Evolutionary conservation across 2,113 vertebrate genomes (phyloP).

Genomic region (Lontra canadensis): DNA sequence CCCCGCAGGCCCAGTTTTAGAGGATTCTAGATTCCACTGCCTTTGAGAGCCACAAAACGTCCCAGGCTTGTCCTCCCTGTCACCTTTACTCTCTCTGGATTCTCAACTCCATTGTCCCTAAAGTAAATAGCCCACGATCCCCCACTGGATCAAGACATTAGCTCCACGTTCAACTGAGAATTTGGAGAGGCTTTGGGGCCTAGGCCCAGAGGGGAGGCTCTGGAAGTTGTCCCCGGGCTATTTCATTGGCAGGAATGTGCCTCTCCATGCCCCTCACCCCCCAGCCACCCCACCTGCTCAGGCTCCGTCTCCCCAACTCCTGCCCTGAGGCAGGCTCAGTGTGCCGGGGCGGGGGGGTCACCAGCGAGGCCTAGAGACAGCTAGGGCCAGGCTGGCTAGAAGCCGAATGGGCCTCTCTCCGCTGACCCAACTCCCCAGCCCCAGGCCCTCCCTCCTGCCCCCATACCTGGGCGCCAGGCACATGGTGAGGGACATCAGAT

Average conservation of each 20-base stretch:
- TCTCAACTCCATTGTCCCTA: background rate
- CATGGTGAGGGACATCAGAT: conserved; percentile 92
- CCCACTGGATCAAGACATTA: background rate
- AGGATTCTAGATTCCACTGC: background rate
- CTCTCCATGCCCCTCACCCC: background rate
- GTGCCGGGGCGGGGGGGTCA: background rate
- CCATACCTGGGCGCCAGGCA: conserved; percentile 90
- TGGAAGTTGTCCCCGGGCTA: background rate
- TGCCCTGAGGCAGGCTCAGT: background rate
- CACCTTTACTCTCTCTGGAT: background rate
- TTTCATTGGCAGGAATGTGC: too few species aligned
- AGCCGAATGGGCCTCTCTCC: background rate
- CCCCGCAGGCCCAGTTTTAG: too few species aligned
- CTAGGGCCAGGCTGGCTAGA: background rate
- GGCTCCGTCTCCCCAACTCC: background rate
- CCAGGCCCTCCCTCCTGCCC: background rate
- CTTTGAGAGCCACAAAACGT: background rate
- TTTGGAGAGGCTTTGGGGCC: background rate
- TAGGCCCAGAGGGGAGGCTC: background rate
- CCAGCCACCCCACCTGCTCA: too few species aligned
- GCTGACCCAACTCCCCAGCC: background rate
- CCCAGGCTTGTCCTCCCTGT: background rate
- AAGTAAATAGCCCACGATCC: background rate
- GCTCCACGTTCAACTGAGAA: background rate
- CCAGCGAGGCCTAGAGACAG: background rate